phyloP scores from a whole-genome alignment of 2,888 invertebrate species.

The Tenthredo distinguenda region DNA sequence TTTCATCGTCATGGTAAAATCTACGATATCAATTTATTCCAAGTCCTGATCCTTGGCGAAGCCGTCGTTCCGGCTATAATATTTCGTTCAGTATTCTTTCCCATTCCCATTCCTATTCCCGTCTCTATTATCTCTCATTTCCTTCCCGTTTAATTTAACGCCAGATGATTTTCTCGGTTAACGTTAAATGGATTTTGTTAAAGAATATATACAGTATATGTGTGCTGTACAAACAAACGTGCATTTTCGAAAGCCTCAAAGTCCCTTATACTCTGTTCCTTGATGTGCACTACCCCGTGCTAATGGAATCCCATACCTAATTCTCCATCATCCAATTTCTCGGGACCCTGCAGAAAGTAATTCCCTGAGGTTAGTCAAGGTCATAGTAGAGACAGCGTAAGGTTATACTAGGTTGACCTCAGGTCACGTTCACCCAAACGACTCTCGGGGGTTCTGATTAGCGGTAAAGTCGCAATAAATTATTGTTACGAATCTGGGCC shows the following conservation, averaged over 20 bases:
- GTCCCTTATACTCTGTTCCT: neutral
- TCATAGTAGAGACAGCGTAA: constrained; percentile 9
- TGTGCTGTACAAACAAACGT: neutral
- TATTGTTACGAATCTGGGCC: constrained; percentile 37
- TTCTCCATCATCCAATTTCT: constrained; percentile 17
- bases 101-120: neutral
- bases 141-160: neutral
- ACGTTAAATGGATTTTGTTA: neutral
- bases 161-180: neutral
- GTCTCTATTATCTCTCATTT: neutral
- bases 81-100: constrained; percentile 2
- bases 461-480: constrained; percentile 29
- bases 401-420: constrained; percentile 22
- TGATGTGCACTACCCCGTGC: neutral
- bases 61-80: neutral
- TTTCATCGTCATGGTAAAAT: neutral
- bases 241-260: constrained; percentile 1
- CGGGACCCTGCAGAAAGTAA: constrained; percentile 18
- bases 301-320: neutral
- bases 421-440: constrained; percentile 38
- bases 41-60: neutral
- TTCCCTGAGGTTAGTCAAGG: constrained; percentile 38
- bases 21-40: neutral
- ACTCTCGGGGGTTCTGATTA: constrained; percentile 36
- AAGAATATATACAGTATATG: neutral